Evolutionary conservation across 2,113 vertebrate genomes (phyloP).

Genomic region (Neodon shergylaensis): DNA sequence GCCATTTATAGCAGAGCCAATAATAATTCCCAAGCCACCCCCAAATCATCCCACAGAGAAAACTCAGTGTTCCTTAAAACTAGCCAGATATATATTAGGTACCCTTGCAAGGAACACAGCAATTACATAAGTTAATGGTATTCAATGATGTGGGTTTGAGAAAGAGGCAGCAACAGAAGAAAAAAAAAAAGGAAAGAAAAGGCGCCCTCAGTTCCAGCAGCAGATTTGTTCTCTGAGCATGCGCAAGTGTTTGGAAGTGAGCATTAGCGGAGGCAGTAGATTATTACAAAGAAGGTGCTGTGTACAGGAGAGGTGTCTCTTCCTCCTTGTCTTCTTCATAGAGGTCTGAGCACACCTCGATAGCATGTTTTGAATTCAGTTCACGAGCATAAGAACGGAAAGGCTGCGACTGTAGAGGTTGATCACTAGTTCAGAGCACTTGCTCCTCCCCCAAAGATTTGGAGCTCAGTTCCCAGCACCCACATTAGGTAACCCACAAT

Average conservation of each 20-base stretch:
- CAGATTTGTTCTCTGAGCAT: fast-evolving
- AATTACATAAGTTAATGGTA: constrained; percentile 72
- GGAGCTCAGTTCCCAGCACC: neutral
- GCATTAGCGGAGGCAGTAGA: neutral
- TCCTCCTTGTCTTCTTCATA: neutral
- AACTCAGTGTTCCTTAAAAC: constrained; percentile 74
- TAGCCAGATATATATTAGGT: constrained; percentile 71
- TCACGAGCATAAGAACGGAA: neutral
- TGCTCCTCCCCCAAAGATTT: neutral
- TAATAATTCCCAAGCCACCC: constrained; percentile 76
- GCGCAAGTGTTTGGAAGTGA: fast-evolving
- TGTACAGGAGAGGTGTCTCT: too few relatives aligned
- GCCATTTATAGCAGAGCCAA: constrained; percentile 76
- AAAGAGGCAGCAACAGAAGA: neutral
- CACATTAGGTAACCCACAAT: neutral
- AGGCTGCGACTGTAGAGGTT: too few relatives aligned
- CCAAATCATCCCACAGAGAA: constrained; percentile 76
- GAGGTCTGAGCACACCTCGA: too few relatives aligned
- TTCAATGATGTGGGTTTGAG: constrained; percentile 40
- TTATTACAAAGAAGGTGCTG: neutral
- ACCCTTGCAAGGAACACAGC: constrained; percentile 39
- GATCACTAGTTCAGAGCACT: neutral
- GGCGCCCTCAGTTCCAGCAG: neutral
- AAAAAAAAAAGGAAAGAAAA: neutral
- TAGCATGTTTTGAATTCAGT: neutral